These are phyloP conservation scores for Scaeva pyrastri DNA, from an alignment of 2,888 invertebrate species.

Conservation along the genomic window DNA sequence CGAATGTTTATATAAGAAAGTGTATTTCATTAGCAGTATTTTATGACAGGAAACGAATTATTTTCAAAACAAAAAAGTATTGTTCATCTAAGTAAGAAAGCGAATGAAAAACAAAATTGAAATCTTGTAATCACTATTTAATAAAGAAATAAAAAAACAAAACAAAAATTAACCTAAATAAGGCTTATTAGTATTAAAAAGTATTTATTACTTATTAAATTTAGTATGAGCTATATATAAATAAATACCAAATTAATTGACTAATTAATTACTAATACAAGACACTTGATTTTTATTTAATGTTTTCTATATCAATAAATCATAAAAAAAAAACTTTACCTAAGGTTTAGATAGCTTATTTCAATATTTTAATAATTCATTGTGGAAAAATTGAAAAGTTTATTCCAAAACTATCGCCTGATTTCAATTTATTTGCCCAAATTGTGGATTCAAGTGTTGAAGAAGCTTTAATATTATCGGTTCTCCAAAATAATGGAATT, in stretches of 20 bases:
- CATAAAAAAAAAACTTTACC: too few species aligned
- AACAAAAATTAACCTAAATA: constrained; percentile 64
- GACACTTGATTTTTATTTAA: constrained; percentile 42
- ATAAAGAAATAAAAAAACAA: constrained; percentile 46
- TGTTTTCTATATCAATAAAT: too few species aligned
- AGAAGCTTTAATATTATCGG: too few species aligned
- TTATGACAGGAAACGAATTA: constrained; percentile 12
- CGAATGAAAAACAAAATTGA: constrained; percentile 9
- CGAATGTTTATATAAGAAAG: neutral
- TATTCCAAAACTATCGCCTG: too few species aligned
- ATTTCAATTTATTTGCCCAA: too few species aligned
- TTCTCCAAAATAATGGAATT: too few species aligned
- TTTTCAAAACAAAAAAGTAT: constrained; percentile 53
- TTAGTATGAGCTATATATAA: constrained; percentile 72
- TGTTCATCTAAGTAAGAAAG: constrained; percentile 36
- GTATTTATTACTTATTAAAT: constrained; percentile 75
- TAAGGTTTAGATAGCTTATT: too few species aligned
- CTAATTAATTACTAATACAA: constrained; percentile 68
- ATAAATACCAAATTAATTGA: constrained; percentile 67
- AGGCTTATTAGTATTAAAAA: constrained; percentile 74
- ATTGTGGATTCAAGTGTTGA: too few species aligned
- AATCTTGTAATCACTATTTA: constrained; percentile 57
- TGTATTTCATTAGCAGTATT: constrained; percentile 33
- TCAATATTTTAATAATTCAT: too few species aligned
- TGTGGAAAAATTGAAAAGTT: too few species aligned